Evolutionary conservation across 2,797 vertebrate species (phyloP), one percentile per base, ranked within the genome.

Genomic region (Sparus aurata): DNA sequence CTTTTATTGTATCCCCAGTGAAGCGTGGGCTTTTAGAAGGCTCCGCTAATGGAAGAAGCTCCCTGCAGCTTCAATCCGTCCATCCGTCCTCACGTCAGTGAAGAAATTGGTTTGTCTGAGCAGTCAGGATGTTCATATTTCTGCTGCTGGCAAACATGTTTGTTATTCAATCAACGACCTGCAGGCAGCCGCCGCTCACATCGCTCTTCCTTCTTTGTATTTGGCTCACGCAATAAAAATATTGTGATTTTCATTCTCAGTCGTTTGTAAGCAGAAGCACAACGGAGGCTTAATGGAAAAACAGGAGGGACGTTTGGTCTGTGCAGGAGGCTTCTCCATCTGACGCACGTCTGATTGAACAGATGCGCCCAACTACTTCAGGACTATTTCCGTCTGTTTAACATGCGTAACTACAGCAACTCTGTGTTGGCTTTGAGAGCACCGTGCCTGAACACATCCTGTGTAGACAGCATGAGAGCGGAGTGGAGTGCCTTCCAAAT

Each of bases 21-120:
- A 82, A 78, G 85, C 78, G 30, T 59, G 67, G 57, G 80, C 83
- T 82, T 82, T 90, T 61, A 84, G 66, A 45, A 27, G 69, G n/a
- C 27, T 5, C 18, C 4, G 27, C 70, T 82, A 80, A 87, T 85
- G 77, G 71, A 84, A 5, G 54, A 34, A 47, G 67, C 12, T 75
- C 62, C 77, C 73, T 18, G 30, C 64, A 75, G 75, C 80, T 52
- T 61, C 23, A 41, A 0, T 43, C 59, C 73, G 22, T 67, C 38
- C 61, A 20, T 55, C 60, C 52, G 1, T 62, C 34, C n/a, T 22
- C 6, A 60, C 43, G 2, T 25, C 63, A 25, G 23, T 34, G 16
- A 18, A 17, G 10, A 52, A 41, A 17, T 1, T 7, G 7, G n/a
- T 16, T 25, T 13, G n/a, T 70, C n/a, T 67, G 57, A 63, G 41